Percentiles rank a stretch among this genome's conserved stretches.
Conservation (phyloP, 2,797 vertebrate genomes). For the Sylvilagus floridanus region DNA sequence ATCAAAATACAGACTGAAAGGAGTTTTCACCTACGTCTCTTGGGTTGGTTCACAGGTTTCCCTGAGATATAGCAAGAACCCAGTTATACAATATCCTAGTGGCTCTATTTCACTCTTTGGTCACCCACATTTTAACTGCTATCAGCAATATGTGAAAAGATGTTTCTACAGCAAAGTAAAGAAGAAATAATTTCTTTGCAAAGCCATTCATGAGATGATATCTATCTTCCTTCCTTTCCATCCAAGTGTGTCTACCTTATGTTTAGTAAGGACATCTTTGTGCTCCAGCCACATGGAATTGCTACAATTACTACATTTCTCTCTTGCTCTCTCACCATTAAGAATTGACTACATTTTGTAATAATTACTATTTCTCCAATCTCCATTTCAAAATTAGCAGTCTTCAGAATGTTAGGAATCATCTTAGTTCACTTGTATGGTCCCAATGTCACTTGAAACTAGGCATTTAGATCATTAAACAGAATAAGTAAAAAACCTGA, state of each 20-base stretch:
- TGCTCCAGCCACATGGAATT: neutral
- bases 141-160: neutral
- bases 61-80: neutral
- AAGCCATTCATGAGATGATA: neutral
- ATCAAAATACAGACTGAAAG: neutral
- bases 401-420: neutral
- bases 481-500: neutral
- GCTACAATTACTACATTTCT: neutral
- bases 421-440: neutral
- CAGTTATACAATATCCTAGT: neutral
- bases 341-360: neutral
- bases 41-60: neutral
- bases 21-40: neutral
- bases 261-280: neutral
- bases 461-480: neutral
- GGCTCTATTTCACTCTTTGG: neutral
- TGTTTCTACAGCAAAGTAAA: neutral
- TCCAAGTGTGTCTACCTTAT: neutral
- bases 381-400: neutral
- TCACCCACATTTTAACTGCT: conserved; percentile 16
- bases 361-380: neutral
- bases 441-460: neutral
- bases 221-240: neutral
- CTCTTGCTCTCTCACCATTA: neutral
- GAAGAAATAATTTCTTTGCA: neutral